Base-by-base conservation (phyloP, 2,888 invertebrate species). In the Ormyrus pomaceus region DNA sequence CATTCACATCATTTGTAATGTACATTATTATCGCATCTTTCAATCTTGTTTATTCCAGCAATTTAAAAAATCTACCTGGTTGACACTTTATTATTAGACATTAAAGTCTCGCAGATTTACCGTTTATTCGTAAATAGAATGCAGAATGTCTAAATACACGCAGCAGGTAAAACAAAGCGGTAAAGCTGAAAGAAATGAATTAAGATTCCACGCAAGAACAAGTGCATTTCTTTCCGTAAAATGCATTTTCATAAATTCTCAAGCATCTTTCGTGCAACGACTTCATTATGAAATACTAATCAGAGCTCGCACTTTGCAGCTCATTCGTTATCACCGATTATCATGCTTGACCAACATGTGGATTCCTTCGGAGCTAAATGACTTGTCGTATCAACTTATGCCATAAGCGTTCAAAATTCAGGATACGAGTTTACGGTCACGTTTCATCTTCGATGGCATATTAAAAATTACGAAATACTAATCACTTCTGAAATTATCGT, bases 1-100 rank as follows among this genome's bases (percentile, higher is more conserved):
- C 13, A 56, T n/a, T 56, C 34, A 56, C 56, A 10, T 56, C n/a
- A 11, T 56, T 56, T 13, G 56, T 56, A 56, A n/a, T 13, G 56
- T 11, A 13, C 56, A 56, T 56, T 56, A 56, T 11, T n/a, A 56
- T 13, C 13, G 13, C 56, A 56, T 56, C 56, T n/a, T 56, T 56
- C 56, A 56, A 56, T 56, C 56, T 13, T 34, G 34, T 34, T 34
- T 34, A 34, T 61, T 62, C 53, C 62, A 19, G n/a, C 34, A 61
- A 72, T 51, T 72, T 59, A 13, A 72, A 72, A 72, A 51, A 62
- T 45, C 48, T 13, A 58, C 11, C 34, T 6, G n/a, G 34, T 70
- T 48, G 45, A 53, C 51, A 72, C 62, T 72, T 72, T 62, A 72
- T 72, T 62, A 61, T 62, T 45, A 45, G 51, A 48, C 62, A 72